phyloP scores from a whole-genome alignment of 2,113 vertebrate species.

The Eulemur macaco region DNA sequence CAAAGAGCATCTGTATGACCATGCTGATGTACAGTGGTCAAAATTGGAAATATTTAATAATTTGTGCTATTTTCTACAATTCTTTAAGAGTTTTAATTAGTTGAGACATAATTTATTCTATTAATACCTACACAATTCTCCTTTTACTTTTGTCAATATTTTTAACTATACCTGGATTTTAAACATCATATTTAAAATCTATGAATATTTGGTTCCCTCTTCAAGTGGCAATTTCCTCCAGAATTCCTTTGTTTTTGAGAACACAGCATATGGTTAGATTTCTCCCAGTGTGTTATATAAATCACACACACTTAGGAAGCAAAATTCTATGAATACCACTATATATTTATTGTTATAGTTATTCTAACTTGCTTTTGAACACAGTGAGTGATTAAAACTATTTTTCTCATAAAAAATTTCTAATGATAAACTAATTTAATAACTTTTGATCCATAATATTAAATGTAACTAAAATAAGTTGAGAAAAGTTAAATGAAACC shows the following conservation, averaged over 20 bases:
- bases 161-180: background rate
- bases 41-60: background rate
- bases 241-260: constrained; percentile 54
- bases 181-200: background rate
- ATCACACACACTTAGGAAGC: background rate
- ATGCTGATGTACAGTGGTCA: background rate
- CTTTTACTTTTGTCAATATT: background rate
- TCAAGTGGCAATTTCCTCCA: background rate
- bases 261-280: constrained; percentile 9
- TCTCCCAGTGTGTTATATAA: background rate
- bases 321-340: background rate
- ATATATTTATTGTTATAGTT: background rate
- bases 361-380: background rate
- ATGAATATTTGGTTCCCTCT: background rate
- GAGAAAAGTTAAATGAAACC: background rate
- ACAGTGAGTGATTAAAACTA: background rate
- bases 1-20: background rate
- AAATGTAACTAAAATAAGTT: background rate
- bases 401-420: background rate
- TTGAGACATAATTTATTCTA: background rate
- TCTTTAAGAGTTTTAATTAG: background rate
- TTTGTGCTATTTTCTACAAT: background rate
- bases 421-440: background rate
- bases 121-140: background rate
- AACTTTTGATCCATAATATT: background rate